Percentiles rank a stretch among this genome's conserved stretches.
phyloP scores from a whole-genome alignment of 1,140 invertebrate genomes.

The Chionoecetes opilio region DNA sequence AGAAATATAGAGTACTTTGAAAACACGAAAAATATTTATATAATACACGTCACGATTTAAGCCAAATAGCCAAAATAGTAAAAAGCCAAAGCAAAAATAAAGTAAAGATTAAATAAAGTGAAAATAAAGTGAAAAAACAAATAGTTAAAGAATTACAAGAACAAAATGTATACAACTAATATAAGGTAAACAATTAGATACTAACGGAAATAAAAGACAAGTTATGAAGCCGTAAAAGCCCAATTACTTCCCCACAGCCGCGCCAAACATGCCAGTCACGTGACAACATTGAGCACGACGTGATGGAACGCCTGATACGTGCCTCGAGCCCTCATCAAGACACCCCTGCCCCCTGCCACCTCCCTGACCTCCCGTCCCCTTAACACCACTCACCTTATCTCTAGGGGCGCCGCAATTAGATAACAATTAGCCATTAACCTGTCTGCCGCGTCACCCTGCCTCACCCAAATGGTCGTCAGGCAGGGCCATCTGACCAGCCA shows the following conservation, averaged over 20 bases:
- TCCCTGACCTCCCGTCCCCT: background rate
- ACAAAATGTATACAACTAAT: too few species aligned
- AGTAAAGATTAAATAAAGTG: background rate
- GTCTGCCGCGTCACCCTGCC: background rate
- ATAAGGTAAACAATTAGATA: too few species aligned
- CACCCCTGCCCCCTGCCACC: background rate
- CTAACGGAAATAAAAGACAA: background rate
- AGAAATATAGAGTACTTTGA: too few species aligned
- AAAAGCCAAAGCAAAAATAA: background rate
- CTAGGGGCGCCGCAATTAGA: background rate
- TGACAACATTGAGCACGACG: background rate
- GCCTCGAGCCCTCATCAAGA: background rate
- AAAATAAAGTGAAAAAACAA: background rate
- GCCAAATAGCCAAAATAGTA: background rate
- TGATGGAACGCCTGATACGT: background rate
- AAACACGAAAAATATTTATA: too few species aligned
- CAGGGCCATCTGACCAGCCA: background rate
- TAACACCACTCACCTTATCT: background rate
- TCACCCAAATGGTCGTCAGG: background rate
- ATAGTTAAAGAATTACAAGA: background rate
- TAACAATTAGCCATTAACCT: constrained; percentile 29
- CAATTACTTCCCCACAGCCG: background rate
- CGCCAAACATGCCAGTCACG: background rate
- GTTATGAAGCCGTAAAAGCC: background rate
- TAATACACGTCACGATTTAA: too few species aligned